phyloP scores from a whole-genome alignment of 1,140 invertebrate species.

The Hylaeus anthracinus region DNA sequence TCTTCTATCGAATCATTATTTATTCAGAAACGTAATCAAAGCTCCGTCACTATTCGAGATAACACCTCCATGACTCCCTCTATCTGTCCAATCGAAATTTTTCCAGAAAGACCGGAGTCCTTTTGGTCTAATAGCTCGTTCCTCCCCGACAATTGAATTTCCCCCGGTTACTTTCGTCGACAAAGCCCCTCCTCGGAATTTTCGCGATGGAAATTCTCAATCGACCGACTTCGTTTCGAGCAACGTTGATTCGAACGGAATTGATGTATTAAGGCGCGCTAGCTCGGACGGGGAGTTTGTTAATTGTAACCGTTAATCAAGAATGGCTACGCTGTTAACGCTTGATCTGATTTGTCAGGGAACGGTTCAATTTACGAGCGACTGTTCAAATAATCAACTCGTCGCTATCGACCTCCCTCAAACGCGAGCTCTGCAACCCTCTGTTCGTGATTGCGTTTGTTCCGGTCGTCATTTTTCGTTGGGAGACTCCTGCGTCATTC shows the following conservation, averaged over 20 bases:
- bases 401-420: neutral
- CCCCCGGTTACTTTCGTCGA: too few species aligned
- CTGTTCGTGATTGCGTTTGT: neutral
- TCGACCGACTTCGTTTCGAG: neutral
- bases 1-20: too few species aligned
- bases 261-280: neutral
- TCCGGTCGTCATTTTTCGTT: neutral
- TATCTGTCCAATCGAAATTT: too few species aligned
- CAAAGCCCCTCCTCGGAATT: too few species aligned
- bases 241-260: neutral
- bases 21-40: too few species aligned
- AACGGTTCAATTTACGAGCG: slow-evolving; percentile 19
- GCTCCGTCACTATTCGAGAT: too few species aligned
- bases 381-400: slow-evolving; percentile 11
- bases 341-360: slow-evolving; percentile 1
- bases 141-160: too few species aligned
- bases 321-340: neutral
- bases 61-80: too few species aligned
- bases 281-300: neutral
- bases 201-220: neutral
- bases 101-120: too few species aligned
- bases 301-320: neutral
- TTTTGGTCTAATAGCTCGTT: too few species aligned
- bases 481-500: neutral
- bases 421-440: too few species aligned